Percentiles rank a stretch among this genome's conserved stretches.
Conservation (phyloP, 2,113 vertebrate species). For the Apeltes quadracus region DNA sequence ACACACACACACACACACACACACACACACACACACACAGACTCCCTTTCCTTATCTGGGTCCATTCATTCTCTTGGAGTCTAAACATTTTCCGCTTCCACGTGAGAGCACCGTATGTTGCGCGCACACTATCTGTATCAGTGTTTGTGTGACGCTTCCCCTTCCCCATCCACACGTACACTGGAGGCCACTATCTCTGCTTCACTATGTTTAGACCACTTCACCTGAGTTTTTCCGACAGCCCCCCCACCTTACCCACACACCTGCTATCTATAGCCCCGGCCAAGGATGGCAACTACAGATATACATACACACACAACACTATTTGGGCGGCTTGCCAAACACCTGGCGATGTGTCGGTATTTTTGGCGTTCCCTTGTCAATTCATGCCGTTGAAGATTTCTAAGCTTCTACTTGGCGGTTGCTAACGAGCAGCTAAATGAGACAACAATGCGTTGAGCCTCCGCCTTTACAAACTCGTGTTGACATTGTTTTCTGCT, state of each 20-base stretch:
- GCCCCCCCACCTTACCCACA: slow-evolving; percentile 13
- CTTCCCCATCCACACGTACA: slow-evolving; percentile 42
- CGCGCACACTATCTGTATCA: slow-evolving; percentile 24
- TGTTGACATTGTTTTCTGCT: too few species aligned
- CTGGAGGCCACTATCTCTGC: slow-evolving; percentile 38
- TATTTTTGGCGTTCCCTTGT: too few species aligned
- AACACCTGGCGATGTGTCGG: neutral
- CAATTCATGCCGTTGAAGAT: neutral
- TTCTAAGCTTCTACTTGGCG: neutral
- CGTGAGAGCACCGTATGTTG: neutral
- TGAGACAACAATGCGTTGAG: neutral
- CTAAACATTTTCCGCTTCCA: slow-evolving; percentile 21
- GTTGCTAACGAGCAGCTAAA: neutral
- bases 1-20: neutral
- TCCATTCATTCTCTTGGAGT: neutral
- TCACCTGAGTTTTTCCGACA: slow-evolving; percentile 33
- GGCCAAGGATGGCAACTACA: slow-evolving; percentile 11
- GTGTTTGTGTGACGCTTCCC: slow-evolving; percentile 28
- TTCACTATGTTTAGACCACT: slow-evolving; percentile 55
- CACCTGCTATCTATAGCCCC: slow-evolving; percentile 46
- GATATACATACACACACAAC: slow-evolving; percentile 3
- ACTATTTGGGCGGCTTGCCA: neutral
- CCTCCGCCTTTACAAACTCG: neutral
- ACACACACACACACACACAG: too few species aligned
- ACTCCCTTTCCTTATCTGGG: neutral